Conservation (phyloP, 37 sponge, comb jelly and placozoan species). For the Spongilla lacustris region DNA sequence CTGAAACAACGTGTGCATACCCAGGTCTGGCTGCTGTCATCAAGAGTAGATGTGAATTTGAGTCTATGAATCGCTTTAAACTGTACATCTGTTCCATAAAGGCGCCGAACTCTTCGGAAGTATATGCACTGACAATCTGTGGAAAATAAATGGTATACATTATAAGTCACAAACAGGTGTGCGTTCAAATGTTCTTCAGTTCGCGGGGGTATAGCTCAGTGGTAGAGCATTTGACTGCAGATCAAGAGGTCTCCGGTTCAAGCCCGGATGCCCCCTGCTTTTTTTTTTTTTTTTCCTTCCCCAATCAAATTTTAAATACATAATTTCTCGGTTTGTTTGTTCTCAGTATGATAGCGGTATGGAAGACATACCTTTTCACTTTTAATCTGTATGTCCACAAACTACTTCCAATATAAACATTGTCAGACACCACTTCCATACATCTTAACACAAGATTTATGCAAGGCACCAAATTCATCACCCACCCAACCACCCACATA, state of each 20-base stretch:
- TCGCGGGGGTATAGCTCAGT: conserved; percentile 98
- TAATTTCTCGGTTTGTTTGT: too few species aligned
- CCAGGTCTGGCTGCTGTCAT: neutral
- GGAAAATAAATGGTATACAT: too few species aligned
- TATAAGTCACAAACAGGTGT: neutral
- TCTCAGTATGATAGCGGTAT: too few species aligned
- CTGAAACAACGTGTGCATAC: neutral
- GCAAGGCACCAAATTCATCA: too few species aligned
- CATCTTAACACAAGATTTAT: neutral
- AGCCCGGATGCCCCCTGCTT: conserved; percentile 94
- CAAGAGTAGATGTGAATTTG: conserved; percentile 66
- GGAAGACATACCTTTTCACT: too few species aligned
- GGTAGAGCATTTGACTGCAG: conserved; percentile 99
- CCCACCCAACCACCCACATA: neutral
- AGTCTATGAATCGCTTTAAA: conserved; percentile 82
- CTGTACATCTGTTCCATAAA: conserved; percentile 73
- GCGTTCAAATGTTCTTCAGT: neutral
- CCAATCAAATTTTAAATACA: neutral
- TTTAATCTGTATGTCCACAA: too few species aligned
- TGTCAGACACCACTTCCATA: neutral
- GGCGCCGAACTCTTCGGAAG: conserved; percentile 55
- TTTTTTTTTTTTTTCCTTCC: conserved; percentile 56
- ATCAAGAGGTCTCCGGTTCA: conserved; percentile 99
- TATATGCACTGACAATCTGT: conserved; percentile 49
- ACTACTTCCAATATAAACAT: too few species aligned